Conservation (phyloP, 2,797 vertebrate species). For the Staurois parvus region DNA sequence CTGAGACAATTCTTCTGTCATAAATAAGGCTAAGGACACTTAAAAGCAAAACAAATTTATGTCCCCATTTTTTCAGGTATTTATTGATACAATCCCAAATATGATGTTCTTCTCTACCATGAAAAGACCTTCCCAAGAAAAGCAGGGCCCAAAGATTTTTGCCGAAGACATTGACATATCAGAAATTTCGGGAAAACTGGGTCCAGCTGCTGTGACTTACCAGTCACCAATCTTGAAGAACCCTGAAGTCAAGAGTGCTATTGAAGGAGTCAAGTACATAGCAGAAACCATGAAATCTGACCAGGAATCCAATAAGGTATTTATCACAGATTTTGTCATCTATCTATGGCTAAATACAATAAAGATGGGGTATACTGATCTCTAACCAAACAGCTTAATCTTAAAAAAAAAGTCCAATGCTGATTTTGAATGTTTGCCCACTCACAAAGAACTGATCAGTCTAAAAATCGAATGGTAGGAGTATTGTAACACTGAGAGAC, state of each 20-base stretch:
- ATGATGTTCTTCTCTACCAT: conserved; percentile 96
- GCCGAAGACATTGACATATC: conserved; percentile 91
- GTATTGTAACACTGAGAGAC: too few species aligned
- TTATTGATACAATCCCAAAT: conserved; percentile 92
- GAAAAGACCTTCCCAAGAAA: conserved; percentile 89
- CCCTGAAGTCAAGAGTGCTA: conserved; percentile 91
- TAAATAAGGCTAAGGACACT: too few species aligned
- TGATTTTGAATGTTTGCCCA: too few species aligned
- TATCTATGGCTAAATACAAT: not conserved
- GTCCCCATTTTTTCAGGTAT: conserved; percentile 77
- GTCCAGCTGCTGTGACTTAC: conserved; percentile 80
- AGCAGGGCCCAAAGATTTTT: conserved; percentile 83
- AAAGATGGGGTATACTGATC: too few species aligned
- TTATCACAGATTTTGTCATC: not conserved
- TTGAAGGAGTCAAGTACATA: conserved; percentile 93
- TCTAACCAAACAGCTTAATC: too few species aligned
- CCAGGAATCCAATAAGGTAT: conserved; percentile 91
- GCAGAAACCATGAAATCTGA: conserved; percentile 94
- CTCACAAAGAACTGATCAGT: too few species aligned
- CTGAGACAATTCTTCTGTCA: too few species aligned
- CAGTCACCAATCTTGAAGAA: conserved; percentile 89
- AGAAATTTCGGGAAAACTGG: conserved; percentile 91
- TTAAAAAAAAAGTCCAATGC: too few species aligned
- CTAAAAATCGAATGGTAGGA: too few species aligned
- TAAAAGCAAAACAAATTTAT: too few species aligned